Percentiles rank a stretch among this genome's conserved stretches.
Evolutionary conservation across 2,888 invertebrate species (phyloP).

Genomic region (Cheilosia grossa): DNA sequence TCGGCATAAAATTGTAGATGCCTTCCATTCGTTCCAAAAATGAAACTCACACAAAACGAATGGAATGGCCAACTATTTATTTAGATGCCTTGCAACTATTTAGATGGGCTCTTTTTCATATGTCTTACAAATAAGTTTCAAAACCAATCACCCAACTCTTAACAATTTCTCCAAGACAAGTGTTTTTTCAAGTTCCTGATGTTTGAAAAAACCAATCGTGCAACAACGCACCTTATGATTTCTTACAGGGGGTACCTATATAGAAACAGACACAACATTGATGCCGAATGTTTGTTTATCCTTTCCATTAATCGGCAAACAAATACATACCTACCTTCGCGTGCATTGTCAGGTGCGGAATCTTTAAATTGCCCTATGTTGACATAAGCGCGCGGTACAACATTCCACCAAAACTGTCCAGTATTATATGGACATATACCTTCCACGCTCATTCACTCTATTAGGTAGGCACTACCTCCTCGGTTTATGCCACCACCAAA

Average conservation of each 20-base stretch:
- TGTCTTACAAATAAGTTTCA: no score
- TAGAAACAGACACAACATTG: constrained; percentile 47
- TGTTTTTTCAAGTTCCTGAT: background rate
- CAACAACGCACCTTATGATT: background rate
- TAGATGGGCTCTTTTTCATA: no score
- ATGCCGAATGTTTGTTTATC: constrained; percentile 59
- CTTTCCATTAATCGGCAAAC: constrained; percentile 69
- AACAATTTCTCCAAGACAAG: no score
- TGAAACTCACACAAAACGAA: no score
- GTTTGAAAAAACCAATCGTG: background rate
- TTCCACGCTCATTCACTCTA: constrained; percentile 6
- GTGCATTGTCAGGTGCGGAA: constrained; percentile 68
- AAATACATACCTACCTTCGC: constrained; percentile 60
- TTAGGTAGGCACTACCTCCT: constrained; percentile 2
- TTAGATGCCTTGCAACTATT: no score
- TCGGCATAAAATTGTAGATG: no score
- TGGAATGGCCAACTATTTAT: no score
- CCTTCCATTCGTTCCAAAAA: no score
- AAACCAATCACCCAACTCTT: no score
- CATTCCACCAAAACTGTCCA: constrained; percentile 47
- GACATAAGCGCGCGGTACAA: constrained; percentile 49
- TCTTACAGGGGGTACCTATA: constrained; percentile 1
- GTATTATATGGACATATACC: background rate
- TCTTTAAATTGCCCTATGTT: constrained; percentile 58
- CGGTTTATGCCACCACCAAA: constrained; percentile 18